Evolutionary conservation across 1,140 invertebrate genomes (phyloP).

Genomic region (Zaprionus africanus): DNA sequence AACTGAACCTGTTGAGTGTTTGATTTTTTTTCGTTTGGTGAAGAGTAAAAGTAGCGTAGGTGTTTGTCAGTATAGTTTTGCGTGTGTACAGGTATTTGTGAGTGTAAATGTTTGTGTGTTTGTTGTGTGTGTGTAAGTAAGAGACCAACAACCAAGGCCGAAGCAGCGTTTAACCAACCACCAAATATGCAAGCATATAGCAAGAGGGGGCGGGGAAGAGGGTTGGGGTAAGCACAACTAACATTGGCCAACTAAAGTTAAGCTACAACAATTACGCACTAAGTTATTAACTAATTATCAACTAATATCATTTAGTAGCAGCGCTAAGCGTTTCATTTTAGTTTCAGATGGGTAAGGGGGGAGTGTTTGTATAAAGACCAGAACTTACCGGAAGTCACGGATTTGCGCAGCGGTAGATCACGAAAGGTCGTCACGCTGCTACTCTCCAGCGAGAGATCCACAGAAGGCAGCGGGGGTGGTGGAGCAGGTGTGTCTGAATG

Average conservation of each 20-base stretch:
- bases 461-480: slow-evolving; percentile 91
- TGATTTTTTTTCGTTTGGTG: slow-evolving; percentile 29
- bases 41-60: slow-evolving; percentile 57
- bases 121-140: slow-evolving; percentile 37
- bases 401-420: slow-evolving; percentile 94
- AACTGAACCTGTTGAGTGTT: slow-evolving; percentile 87
- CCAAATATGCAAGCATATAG: slow-evolving; percentile 67
- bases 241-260: slow-evolving; percentile 45
- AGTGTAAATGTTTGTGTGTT: slow-evolving; percentile 31
- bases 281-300: slow-evolving; percentile 32
- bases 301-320: slow-evolving; percentile 58
- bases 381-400: slow-evolving; percentile 90
- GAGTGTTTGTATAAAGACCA: not conserved
- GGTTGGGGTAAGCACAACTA: slow-evolving; percentile 54
- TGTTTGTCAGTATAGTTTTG: slow-evolving; percentile 33
- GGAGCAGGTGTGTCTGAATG: slow-evolving; percentile 93
- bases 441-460: slow-evolving; percentile 96
- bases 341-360: not conserved
- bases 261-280: slow-evolving; percentile 39
- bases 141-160: slow-evolving; percentile 57
- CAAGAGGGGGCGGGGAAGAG: slow-evolving; percentile 9
- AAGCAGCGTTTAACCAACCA: slow-evolving; percentile 67
- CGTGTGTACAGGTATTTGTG: slow-evolving; percentile 22
- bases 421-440: slow-evolving; percentile 97
- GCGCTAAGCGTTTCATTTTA: slow-evolving; percentile 52